Percentiles rank a stretch among this genome's conserved stretches.
These are phyloP conservation scores for Lithobates sylvaticus DNA, from an alignment of 2,797 vertebrate genomes.

Conservation along the genomic window DNA sequence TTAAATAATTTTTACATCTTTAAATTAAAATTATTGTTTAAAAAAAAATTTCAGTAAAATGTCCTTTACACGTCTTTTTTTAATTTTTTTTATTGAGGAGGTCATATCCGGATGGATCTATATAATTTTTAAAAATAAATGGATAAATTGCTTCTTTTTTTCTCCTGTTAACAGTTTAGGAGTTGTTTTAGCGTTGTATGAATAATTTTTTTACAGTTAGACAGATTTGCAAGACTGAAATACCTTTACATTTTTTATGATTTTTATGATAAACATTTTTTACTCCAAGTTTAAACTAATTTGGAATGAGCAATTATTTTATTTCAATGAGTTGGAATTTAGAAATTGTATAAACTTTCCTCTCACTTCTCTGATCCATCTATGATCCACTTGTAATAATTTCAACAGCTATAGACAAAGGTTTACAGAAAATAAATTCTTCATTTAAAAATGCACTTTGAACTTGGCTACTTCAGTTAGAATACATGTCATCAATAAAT, in stretches of 20 bases:
- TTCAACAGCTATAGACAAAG: neutral
- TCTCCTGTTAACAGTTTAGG: no score
- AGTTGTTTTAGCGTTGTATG: no score
- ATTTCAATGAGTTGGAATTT: neutral
- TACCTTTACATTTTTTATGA: neutral
- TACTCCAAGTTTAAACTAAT: neutral
- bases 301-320: neutral
- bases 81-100: no score
- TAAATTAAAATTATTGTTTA: no score
- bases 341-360: neutral
- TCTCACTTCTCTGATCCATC: neutral
- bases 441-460: slow-evolving; percentile 2
- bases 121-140: no score
- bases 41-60: no score
- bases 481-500: slow-evolving; percentile 4
- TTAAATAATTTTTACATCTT: no score
- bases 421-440: neutral
- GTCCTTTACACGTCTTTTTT: no score
- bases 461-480: slow-evolving; percentile 9
- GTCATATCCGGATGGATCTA: no score
- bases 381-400: neutral
- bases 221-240: neutral
- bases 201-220: neutral
- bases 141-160: no score
- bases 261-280: neutral